A percentile compares a stretch with the other conserved stretches of the same genome.
These are phyloP conservation scores for Pica pica DNA, from an alignment of 2,113 vertebrate species.

Conservation along the genomic window DNA sequence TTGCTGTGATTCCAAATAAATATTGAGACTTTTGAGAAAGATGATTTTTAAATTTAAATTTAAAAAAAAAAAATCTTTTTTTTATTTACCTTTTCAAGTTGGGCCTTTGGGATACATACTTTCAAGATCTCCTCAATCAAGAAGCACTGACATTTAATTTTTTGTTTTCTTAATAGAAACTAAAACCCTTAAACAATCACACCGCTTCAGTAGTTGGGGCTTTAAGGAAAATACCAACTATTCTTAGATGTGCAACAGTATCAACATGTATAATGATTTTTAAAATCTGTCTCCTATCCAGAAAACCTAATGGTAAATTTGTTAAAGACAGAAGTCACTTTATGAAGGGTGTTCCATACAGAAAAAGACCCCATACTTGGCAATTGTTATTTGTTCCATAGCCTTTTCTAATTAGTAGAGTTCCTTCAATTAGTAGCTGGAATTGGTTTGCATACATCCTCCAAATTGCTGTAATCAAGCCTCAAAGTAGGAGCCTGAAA, in stretches of 20 bases:
- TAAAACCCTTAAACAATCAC: neutral
- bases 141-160: neutral
- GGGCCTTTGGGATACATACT: neutral
- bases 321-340: neutral
- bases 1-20: neutral
- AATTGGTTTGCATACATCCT: slow-evolving; percentile 34
- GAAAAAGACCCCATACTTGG: neutral
- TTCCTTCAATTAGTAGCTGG: slow-evolving; percentile 44
- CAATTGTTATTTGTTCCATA: slow-evolving; percentile 33
- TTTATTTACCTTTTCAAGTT: neutral
- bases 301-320: neutral
- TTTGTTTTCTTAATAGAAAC: neutral
- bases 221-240: neutral
- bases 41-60: neutral
- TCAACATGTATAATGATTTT: neutral
- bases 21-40: neutral
- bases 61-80: neutral
- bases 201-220: neutral
- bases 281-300: neutral
- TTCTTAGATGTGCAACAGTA: neutral
- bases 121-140: neutral
- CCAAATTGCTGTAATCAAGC: slow-evolving; percentile 52
- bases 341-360: neutral
- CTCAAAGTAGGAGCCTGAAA: slow-evolving; percentile 4
- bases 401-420: slow-evolving; percentile 30